These are phyloP conservation scores for Rhynchomys soricoides DNA, from an alignment of 2,113 vertebrate genomes.

Conservation along the genomic window DNA sequence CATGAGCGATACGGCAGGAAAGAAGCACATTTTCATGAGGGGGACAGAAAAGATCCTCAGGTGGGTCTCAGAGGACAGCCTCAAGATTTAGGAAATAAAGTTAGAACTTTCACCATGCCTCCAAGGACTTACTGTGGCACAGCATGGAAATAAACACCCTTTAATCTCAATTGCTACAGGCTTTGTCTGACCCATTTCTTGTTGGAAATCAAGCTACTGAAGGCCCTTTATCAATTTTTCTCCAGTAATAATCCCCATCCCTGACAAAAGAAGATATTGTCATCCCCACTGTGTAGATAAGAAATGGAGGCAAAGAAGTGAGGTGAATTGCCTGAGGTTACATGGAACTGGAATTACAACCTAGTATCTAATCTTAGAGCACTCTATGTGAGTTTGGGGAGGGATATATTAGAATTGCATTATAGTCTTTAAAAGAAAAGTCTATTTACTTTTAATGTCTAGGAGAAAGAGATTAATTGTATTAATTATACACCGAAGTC, in stretches of 20 bases:
- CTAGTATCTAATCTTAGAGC: slow-evolving; percentile 42
- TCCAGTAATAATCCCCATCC: slow-evolving; percentile 61
- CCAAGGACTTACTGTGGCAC: slow-evolving; percentile 45
- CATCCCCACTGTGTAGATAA: slow-evolving; percentile 53
- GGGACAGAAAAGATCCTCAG: not conserved
- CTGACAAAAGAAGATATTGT: slow-evolving; percentile 77
- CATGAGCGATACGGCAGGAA: not conserved
- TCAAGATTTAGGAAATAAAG: slow-evolving; percentile 45
- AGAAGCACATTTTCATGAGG: not conserved
- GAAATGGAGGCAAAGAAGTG: slow-evolving; percentile 58
- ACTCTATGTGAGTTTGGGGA: not conserved
- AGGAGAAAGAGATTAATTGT: slow-evolving; percentile 60
- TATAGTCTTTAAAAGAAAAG: not conserved
- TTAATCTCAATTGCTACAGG: slow-evolving; percentile 37
- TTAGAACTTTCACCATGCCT: slow-evolving; percentile 55
- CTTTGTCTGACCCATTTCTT: slow-evolving; percentile 66
- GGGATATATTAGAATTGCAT: slow-evolving; percentile 2
- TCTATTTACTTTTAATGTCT: slow-evolving; percentile 64
- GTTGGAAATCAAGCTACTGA: slow-evolving; percentile 61
- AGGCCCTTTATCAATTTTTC: slow-evolving; percentile 63
- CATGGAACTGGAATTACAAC: slow-evolving; percentile 44
- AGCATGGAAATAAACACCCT: slow-evolving; percentile 28
- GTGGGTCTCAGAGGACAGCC: not conserved
- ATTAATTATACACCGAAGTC: slow-evolving; percentile 57
- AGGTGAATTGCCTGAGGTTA: slow-evolving; percentile 40